Percentiles rank a stretch among this genome's conserved stretches.
Conservation (phyloP, 23 tunicate genomes). For the Clavelina lepadiformis region DNA sequence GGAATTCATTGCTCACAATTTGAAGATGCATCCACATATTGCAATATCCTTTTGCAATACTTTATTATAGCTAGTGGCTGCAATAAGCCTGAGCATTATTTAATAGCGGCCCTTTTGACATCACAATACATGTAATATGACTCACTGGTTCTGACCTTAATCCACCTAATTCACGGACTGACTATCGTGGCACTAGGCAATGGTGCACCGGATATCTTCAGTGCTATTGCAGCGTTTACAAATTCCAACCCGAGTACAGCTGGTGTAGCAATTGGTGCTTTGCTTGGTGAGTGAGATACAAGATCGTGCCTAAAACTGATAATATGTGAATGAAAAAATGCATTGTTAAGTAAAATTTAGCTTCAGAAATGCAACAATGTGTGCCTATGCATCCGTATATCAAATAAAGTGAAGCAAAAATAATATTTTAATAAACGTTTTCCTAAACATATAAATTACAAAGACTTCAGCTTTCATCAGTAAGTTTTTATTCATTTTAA, state of each 20-base stretch:
- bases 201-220: slow-evolving; percentile 97
- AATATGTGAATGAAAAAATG: too few relatives aligned
- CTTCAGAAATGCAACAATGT: too few relatives aligned
- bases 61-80: neutral
- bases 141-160: neutral
- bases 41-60: slow-evolving; percentile 87
- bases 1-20: slow-evolving; percentile 74
- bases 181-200: slow-evolving; percentile 98
- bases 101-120: neutral
- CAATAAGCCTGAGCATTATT: too few relatives aligned
- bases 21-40: slow-evolving; percentile 82
- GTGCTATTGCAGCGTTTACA: slow-evolving; percentile 95
- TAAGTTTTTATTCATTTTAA: too few relatives aligned
- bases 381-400: too few relatives aligned
- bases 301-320: too few relatives aligned
- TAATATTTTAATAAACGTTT: too few relatives aligned
- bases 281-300: slow-evolving; percentile 74
- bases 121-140: neutral
- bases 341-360: too few relatives aligned
- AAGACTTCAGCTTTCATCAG: too few relatives aligned
- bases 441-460: too few relatives aligned
- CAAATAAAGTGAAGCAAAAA: too few relatives aligned
- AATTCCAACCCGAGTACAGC: slow-evolving; percentile 62
- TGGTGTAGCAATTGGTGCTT: slow-evolving; percentile 89
- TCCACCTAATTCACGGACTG: too few relatives aligned